Evolutionary conservation across 2,113 vertebrate genomes (phyloP).

Genomic region (Okapia johnstoni): DNA sequence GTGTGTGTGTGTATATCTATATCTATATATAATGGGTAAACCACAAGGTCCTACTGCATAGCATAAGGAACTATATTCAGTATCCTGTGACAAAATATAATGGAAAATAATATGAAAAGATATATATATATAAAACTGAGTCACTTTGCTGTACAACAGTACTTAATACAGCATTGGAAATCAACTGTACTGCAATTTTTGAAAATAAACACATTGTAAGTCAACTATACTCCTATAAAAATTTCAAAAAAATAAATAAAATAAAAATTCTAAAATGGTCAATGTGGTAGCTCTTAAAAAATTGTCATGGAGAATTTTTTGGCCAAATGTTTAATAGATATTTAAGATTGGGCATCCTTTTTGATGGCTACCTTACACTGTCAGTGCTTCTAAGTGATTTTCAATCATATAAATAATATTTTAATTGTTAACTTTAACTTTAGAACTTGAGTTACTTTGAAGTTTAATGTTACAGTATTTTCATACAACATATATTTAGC

Average conservation of each 20-base stretch:
- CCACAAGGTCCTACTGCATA: neutral
- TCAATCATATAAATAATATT: neutral
- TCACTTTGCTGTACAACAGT: neutral
- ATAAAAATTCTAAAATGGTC: neutral
- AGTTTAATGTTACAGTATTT: neutral
- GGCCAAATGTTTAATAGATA: neutral
- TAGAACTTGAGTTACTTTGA: neutral
- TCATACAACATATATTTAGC: neutral
- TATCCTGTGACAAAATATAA: neutral
- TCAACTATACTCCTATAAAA: neutral
- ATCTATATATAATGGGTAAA: neutral
- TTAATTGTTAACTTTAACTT: neutral
- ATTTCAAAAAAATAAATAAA: neutral
- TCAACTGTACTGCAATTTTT: neutral
- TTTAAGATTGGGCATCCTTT: neutral
- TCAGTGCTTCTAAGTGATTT: neutral
- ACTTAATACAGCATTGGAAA: neutral
- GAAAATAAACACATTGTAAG: neutral
- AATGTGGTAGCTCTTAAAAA: neutral
- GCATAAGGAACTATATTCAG: neutral
- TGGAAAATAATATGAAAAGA: neutral
- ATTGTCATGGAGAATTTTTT: neutral
- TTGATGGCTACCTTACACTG: neutral
- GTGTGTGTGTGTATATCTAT: too few relatives aligned
- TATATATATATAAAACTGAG: neutral